Evolutionary conservation across 2,888 invertebrate species (phyloP), one percentile per base, ranked within the genome.

Genomic region (Cremastinae sp.): DNA sequence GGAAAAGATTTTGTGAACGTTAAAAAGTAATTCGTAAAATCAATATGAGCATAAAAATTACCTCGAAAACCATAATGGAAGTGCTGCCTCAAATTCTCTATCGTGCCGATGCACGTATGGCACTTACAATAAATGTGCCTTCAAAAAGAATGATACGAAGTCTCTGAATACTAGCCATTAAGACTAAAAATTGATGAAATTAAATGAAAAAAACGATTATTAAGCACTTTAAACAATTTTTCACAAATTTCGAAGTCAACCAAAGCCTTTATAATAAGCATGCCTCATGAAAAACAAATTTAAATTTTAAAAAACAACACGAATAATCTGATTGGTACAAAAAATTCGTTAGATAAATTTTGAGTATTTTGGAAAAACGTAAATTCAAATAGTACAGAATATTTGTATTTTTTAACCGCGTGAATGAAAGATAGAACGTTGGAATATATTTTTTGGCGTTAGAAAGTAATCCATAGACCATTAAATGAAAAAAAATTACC

Each of bases 81-180:
- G 55, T 41, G 56, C 39, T 41, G 72, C 66, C 28, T 61, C 59
- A 59, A 47, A 61, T 35, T 65, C 69, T 64, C 61, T 20, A 53
- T 35, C 8, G 28, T 53, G 41, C 14, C 37, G 73, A 69, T 55
- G 69, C 65, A 69, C 28, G 61, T 65, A 59, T 65, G 65, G 69
- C 64, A 77, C 69, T 77, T 73, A 77, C 70, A 59, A 69, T 37
- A 61, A 69, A 74, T 77, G 76, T 41, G 53, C 70, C 76, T 75
- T 72, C 39, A 71, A 39, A 53, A 49, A 68, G 61, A 70, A 66
- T 51, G 53, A 14, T 56, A 65, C 55, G 55, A 70, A 35, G 18
- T 16, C 39, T 76, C 64, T 64, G 28, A 49, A 69, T 69, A 59
- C 53, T 8, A 1, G 43, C 56, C 10, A 43, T 43, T 16, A 64